phyloP scores from a whole-genome alignment of 2,888 invertebrate species.

The Trachelus stipa region DNA sequence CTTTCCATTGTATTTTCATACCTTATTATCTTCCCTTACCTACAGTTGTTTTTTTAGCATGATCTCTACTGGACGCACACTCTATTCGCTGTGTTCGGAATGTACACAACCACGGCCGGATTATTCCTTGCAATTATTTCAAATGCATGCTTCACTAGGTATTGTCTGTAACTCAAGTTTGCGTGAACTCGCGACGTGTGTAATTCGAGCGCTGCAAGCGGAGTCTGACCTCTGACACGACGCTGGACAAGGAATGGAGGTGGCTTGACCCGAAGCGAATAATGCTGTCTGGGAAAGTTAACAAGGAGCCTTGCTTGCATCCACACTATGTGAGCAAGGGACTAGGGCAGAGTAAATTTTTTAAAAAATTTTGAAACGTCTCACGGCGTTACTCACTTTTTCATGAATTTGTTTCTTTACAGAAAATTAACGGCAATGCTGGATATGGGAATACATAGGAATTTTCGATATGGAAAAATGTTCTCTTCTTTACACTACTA shows the following conservation, averaged over 20 bases:
- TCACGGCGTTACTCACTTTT: not conserved
- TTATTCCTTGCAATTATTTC: not conserved
- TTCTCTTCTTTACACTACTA: not conserved
- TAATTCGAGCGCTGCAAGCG: not conserved
- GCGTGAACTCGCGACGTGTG: not conserved
- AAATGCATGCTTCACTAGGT: not conserved
- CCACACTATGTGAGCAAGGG: not conserved
- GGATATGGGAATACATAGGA: not conserved
- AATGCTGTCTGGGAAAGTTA: not conserved
- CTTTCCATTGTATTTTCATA: not conserved
- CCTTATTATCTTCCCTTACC: not conserved
- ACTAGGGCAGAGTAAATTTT: not conserved
- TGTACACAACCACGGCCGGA: not conserved
- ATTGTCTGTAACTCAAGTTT: not conserved
- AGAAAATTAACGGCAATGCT: not conserved
- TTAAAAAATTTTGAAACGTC: not conserved
- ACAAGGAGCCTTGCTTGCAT: not conserved
- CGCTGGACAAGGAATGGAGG: not conserved
- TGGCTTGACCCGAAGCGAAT: not conserved
- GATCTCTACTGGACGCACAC: not conserved
- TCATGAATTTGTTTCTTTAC: not conserved
- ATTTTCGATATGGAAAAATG: not conserved
- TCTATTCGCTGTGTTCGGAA: not conserved
- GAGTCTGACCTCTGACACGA: not conserved
- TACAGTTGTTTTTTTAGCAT: not conserved